Percentiles rank a stretch among this genome's conserved stretches.
These are phyloP conservation scores for Drosophila sucinea DNA, from an alignment of 1,140 invertebrate species.

Conservation along the genomic window DNA sequence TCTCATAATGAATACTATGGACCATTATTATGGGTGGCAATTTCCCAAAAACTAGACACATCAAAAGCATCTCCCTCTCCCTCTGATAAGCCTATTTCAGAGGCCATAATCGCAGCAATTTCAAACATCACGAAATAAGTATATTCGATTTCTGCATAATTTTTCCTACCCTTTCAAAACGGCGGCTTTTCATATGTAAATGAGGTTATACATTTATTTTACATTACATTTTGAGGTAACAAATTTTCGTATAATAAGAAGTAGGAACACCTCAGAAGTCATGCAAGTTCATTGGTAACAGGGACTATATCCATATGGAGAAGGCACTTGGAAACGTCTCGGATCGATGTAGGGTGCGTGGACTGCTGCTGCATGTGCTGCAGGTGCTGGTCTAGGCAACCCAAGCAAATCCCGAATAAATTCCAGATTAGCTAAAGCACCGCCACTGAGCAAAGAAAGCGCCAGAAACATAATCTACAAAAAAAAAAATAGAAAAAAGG, in stretches of 20 bases:
- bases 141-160: neutral
- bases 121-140: neutral
- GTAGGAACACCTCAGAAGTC: no score
- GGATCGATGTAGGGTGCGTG: no score
- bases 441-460: constrained; percentile 30
- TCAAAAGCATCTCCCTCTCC: neutral
- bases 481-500: neutral
- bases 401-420: no score
- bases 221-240: no score
- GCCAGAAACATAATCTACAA: constrained; percentile 36
- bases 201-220: no score
- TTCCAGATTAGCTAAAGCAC: neutral
- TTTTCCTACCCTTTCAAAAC: neutral
- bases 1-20: constrained; percentile 50
- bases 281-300: no score
- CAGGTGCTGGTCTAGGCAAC: no score
- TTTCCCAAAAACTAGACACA: constrained; percentile 6
- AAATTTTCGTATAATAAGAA: no score
- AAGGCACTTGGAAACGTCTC: no score
- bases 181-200: no score
- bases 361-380: no score
- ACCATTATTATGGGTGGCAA: constrained; percentile 30
- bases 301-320: no score
- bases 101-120: neutral
- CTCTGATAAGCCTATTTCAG: neutral